These are phyloP conservation scores for Podiceps cristatus DNA, from an alignment of 2,113 vertebrate species.

Conservation along the genomic window DNA sequence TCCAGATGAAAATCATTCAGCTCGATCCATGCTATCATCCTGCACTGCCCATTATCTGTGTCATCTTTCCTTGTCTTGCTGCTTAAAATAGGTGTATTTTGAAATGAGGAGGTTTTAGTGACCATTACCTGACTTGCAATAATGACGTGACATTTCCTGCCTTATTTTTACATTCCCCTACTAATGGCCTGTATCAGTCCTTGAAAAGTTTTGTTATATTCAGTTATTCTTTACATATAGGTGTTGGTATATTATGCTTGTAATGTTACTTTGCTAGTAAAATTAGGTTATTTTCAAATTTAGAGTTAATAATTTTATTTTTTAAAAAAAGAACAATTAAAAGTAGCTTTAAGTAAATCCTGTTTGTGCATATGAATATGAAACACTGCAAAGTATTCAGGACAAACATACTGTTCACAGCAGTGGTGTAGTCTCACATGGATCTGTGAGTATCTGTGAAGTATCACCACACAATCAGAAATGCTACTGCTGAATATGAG, in stretches of 20 bases:
- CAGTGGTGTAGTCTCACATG: background rate
- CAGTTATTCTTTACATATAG: background rate
- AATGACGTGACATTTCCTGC: background rate
- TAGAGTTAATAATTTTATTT: background rate
- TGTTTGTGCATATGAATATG: background rate
- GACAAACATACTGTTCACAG: background rate
- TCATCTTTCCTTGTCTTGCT: slow-evolving; percentile 14
- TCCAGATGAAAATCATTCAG: slow-evolving; percentile 68
- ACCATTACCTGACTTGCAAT: slow-evolving; percentile 4
- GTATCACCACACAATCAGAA: background rate
- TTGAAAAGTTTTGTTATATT: background rate
- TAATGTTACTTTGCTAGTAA: background rate
- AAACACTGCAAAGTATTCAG: background rate
- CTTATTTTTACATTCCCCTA: background rate
- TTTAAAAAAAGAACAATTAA: background rate
- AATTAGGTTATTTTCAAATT: background rate
- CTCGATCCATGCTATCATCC: background rate
- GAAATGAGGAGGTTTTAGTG: slow-evolving; percentile 23
- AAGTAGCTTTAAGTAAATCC: background rate
- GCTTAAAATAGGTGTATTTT: slow-evolving; percentile 30
- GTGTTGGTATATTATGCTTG: background rate
- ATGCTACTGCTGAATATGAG: background rate
- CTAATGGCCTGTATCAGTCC: background rate
- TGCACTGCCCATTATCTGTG: slow-evolving; percentile 47
- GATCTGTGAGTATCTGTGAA: background rate